Conservation (phyloP, 1,140 invertebrate genomes). For the Lasaia peninsularis region DNA sequence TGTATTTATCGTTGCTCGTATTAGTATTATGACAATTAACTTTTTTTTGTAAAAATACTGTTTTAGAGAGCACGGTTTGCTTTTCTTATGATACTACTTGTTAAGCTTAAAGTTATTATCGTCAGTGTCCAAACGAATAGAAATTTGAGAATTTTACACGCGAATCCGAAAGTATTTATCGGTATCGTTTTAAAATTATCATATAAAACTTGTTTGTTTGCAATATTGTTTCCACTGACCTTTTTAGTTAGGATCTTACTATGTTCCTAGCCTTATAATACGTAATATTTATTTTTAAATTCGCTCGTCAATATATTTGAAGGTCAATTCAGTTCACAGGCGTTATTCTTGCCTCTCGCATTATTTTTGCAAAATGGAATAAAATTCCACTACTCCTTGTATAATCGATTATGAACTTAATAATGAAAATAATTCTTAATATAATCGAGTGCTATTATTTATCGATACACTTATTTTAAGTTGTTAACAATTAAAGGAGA, state of each 20-base stretch:
- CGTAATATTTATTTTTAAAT: constrained; percentile 51
- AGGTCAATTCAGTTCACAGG: constrained; percentile 18
- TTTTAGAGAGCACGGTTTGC: constrained; percentile 73
- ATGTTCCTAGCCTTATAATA: constrained; percentile 57
- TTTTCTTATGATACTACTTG: constrained; percentile 66
- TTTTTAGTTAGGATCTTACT: constrained; percentile 48
- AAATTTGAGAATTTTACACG: background rate
- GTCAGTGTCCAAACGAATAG: constrained; percentile 26
- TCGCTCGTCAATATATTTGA: constrained; percentile 27
- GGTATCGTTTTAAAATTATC: background rate
- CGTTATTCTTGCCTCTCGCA: constrained; percentile 28
- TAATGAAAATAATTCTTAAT: constrained; percentile 24
- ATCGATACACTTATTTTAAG: constrained; percentile 52
- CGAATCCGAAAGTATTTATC: constrained; percentile 2
- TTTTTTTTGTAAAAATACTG: constrained; percentile 58
- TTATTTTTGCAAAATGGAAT: constrained; percentile 36
- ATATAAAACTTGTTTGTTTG: constrained; percentile 22
- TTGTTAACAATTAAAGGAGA: constrained; percentile 70
- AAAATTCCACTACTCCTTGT: constrained; percentile 34
- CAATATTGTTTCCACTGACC: constrained; percentile 35
- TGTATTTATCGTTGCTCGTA: constrained; percentile 57
- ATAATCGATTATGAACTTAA: constrained; percentile 19
- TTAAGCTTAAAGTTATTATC: constrained; percentile 50
- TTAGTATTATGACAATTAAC: constrained; percentile 47
- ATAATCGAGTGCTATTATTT: constrained; percentile 42